Evolutionary conservation across 2,888 invertebrate species (phyloP).

Genomic region (Elmis aenea): DNA sequence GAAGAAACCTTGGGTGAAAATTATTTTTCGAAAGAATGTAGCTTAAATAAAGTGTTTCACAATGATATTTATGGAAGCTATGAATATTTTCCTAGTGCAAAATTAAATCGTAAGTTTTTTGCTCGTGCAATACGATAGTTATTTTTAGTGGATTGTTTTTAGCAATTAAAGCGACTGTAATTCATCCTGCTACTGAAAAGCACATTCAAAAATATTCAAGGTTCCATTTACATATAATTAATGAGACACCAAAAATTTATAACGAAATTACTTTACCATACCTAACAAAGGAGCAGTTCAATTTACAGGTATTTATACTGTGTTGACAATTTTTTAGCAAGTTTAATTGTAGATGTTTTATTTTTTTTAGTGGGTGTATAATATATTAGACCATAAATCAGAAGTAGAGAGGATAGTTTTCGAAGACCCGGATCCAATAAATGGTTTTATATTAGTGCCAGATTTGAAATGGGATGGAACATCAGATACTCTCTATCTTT

Average conservation of each 20-base stretch:
- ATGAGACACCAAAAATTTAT: conserved; percentile 83
- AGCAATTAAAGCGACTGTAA: conserved; percentile 84
- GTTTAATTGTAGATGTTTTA: conserved; percentile 8
- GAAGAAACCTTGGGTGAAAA: conserved; percentile 54
- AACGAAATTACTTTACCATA: conserved; percentile 71
- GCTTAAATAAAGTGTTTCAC: conserved; percentile 64
- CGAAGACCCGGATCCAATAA: conserved; percentile 70
- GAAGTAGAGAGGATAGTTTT: conserved; percentile 85
- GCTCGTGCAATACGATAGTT: conserved; percentile 5
- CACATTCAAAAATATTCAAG: conserved; percentile 83
- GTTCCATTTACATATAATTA: conserved; percentile 68
- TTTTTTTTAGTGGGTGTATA: conserved; percentile 89
- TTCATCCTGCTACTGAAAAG: conserved; percentile 90
- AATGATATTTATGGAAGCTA: conserved; percentile 86
- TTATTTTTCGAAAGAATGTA: no score
- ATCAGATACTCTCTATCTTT: conserved; percentile 73
- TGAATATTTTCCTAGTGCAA: conserved; percentile 53
- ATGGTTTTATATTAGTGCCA: conserved; percentile 84
- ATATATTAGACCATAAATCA: conserved; percentile 86
- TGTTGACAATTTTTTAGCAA: conserved; percentile 12
- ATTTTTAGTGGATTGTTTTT: conserved; percentile 33
- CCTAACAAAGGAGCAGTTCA: conserved; percentile 68
- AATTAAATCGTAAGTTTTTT: conserved; percentile 54
- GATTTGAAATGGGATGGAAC: conserved; percentile 96
- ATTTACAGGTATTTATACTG: conserved; percentile 61